Evolutionary conservation across 30 jellyfish, hydroid and myxozoan genomes (phyloP).

Genomic region (Aurelia sp.): DNA sequence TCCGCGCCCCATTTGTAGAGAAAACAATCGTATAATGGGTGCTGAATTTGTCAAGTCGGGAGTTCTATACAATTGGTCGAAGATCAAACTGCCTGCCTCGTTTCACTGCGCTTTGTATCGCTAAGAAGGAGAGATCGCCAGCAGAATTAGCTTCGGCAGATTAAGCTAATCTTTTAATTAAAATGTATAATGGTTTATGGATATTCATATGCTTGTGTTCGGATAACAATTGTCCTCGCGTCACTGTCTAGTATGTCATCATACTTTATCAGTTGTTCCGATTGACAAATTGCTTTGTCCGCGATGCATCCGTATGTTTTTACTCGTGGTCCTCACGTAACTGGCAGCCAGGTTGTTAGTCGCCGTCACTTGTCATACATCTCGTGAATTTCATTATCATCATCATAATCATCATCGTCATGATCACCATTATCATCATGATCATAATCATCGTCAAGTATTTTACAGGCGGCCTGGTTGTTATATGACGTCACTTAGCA

Average conservation of each 20-base stretch:
- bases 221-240: constrained; percentile 1
- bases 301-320: not conserved
- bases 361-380: no score
- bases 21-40: constrained; percentile 40
- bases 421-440: no score
- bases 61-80: constrained; percentile 11
- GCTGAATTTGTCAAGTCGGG: constrained; percentile 35
- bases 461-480: not conserved
- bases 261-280: not conserved
- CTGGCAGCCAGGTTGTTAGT: not conserved
- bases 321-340: not conserved
- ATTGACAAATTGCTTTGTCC: constrained; percentile 9
- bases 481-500: no score
- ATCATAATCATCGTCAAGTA: no score
- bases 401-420: no score
- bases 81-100: constrained; percentile 38
- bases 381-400: no score
- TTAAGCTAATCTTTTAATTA: constrained; percentile 32
- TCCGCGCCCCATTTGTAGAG: constrained; percentile 16
- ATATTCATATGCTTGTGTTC: constrained; percentile 22
- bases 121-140: constrained; percentile 27
- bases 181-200: constrained; percentile 19
- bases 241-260: constrained; percentile 24
- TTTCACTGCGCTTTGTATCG: constrained; percentile 40
- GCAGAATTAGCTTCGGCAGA: constrained; percentile 51